A percentile compares a stretch with the other conserved stretches of the same genome.
phyloP scores from a whole-genome alignment of 2,888 invertebrate genomes.

The Seladonia tumulorum region DNA sequence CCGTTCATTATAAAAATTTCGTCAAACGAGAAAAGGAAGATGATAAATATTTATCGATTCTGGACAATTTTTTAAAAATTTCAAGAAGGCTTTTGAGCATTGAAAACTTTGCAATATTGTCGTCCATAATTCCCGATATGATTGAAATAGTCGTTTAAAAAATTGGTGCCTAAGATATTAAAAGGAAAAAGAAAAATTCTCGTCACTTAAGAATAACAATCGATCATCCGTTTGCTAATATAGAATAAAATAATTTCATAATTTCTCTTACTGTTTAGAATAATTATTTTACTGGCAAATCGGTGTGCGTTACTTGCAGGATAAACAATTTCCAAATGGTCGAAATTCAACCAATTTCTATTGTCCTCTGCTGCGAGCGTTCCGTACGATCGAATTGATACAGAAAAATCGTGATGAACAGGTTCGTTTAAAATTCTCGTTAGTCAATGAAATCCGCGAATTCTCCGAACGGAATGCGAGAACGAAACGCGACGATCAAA shows the following conservation, averaged over 20 bases:
- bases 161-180: too few relatives aligned
- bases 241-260: background rate
- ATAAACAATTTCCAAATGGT: too few relatives aligned
- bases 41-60: background rate
- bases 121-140: too few relatives aligned
- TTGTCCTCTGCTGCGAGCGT: background rate
- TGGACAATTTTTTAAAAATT: background rate
- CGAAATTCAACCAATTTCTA: background rate
- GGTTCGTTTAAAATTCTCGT: background rate
- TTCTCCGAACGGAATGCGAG: background rate
- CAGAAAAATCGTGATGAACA: background rate
- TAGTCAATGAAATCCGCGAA: background rate
- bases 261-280: background rate
- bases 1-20: background rate
- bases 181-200: too few relatives aligned
- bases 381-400: background rate
- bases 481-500: slow-evolving; percentile 28
- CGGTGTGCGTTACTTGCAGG: too few relatives aligned
- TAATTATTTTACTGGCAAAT: background rate
- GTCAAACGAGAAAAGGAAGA: background rate
- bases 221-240: too few relatives aligned
- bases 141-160: too few relatives aligned
- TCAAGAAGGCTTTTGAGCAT: too few relatives aligned
- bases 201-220: too few relatives aligned
- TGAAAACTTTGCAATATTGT: too few relatives aligned